These are phyloP conservation scores for Erythrolamprus reginae DNA, from an alignment of 2,113 vertebrate species.

Conservation along the genomic window DNA sequence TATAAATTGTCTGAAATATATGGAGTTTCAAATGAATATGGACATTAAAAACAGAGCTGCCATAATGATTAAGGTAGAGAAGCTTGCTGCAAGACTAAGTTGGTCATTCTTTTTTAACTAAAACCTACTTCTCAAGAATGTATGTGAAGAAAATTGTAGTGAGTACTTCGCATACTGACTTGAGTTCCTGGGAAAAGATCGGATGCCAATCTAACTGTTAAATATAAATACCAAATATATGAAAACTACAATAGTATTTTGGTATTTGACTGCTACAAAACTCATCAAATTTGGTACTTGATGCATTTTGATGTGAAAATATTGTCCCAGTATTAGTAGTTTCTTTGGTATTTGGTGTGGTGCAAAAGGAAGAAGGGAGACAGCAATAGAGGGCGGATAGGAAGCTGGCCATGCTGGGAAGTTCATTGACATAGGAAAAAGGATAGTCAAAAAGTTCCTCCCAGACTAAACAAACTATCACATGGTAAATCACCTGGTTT, in stretches of 20 bases:
- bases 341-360: neutral
- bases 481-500: neutral
- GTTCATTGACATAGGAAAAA: neutral
- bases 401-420: neutral
- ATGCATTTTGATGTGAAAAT: neutral
- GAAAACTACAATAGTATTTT: neutral
- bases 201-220: neutral
- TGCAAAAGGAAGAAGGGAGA: neutral
- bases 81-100: neutral
- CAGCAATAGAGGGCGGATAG: neutral
- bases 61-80: neutral
- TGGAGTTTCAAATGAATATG: neutral
- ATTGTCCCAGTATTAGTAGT: neutral
- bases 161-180: neutral
- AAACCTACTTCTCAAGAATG: neutral
- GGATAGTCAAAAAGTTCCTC: neutral
- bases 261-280: neutral
- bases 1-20: neutral
- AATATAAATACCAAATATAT: neutral
- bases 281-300: neutral
- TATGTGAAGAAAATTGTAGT: neutral
- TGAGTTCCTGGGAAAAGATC: neutral
- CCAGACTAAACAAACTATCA: neutral
- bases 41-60: neutral
- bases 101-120: neutral